phyloP scores from a whole-genome alignment of 2,888 invertebrate genomes.

The Campoletis raptor region DNA sequence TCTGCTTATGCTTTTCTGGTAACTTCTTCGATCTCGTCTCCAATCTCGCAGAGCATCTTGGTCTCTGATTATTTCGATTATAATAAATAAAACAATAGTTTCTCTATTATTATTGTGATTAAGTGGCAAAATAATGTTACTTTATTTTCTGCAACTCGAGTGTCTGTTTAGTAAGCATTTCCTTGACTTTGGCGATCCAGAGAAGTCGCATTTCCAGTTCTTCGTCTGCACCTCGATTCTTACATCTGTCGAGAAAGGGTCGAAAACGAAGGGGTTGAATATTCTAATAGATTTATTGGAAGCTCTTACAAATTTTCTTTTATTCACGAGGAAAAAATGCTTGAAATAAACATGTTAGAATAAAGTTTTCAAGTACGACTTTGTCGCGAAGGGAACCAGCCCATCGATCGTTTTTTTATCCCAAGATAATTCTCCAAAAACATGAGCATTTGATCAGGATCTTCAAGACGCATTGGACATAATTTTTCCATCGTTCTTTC shows the following conservation, averaged over 20 bases:
- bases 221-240: constrained; percentile 69
- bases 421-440: constrained; percentile 78
- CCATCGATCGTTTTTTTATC: constrained; percentile 63
- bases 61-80: constrained; percentile 73
- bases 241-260: constrained; percentile 72
- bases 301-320: constrained; percentile 24
- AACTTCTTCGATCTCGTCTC: constrained; percentile 85
- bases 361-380: constrained; percentile 25
- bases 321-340: constrained; percentile 35
- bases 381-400: constrained; percentile 63
- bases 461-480: constrained; percentile 76
- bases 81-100: not conserved
- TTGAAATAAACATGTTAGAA: constrained; percentile 17
- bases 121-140: constrained; percentile 82
- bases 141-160: constrained; percentile 87
- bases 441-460: constrained; percentile 75
- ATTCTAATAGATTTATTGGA: not conserved
- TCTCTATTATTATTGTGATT: not conserved
- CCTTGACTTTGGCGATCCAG: constrained; percentile 87
- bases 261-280: constrained; percentile 13
- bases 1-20: constrained; percentile 76
- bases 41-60: constrained; percentile 86
- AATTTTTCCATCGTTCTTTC: constrained; percentile 76
- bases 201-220: constrained; percentile 74
- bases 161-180: constrained; percentile 86